Base-by-base conservation (phyloP, 2,113 vertebrate species). In the Burhinus bistriatus region DNA sequence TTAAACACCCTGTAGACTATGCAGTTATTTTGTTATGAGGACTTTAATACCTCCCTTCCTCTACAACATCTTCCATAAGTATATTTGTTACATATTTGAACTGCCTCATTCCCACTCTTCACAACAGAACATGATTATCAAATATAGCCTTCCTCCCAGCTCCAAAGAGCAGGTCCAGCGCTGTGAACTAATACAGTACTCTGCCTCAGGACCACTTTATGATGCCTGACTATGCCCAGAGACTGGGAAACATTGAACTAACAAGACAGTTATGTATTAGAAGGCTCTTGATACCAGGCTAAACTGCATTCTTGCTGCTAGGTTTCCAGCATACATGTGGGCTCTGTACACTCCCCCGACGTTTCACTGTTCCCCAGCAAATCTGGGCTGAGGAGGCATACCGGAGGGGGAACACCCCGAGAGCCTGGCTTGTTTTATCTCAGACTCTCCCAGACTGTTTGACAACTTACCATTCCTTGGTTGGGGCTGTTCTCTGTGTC, bases 381-480 rank as follows among this genome's bases (percentile, higher is more conserved):
- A 64, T 15, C 38, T 57, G 51, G 45, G 18, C 76, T 84, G 77
- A 70, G 65, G 66, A 61, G 55, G 57, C n/a, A 76, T 2, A 19
- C n/a, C 15, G 42, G 66, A 89, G 18, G 15, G 9, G n/a, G 29
- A 66, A 47, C 32, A 36, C 21, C 36, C 54, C 6, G 8, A 93
- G 19, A 87, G 11, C 8, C 25, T 57, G 42, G 42, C 15, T 87
- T 51, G 21, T 57, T 71, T 34, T 6, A 25, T 27, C 26, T 57
- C 83, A 62, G n/a, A 21, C 15, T 45, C 36, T 57, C 70, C 52
- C 45, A 85, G 25, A 40, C 36, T 17, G 1, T 72, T 85, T 78
- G 70, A 68, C 38, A 77, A 92, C 97, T 83, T 90, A 98, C 97
- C 97, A 98, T 98, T 95, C 82, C 81, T 80, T 87, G 83, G 81